Evolutionary conservation across 2,888 invertebrate genomes (phyloP).

Genomic region (Dioctria linearis): DNA sequence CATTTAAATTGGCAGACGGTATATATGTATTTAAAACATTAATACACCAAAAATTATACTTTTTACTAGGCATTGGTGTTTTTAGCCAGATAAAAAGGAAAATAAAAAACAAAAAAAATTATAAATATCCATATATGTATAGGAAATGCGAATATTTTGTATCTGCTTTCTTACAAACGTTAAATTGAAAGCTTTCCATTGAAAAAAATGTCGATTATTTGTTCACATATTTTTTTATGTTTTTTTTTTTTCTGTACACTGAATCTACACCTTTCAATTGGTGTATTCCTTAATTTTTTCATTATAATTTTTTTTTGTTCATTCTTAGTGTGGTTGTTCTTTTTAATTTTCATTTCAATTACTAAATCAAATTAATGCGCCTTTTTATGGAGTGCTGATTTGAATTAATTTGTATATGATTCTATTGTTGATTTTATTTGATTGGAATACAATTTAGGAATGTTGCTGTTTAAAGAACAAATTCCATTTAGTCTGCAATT

Average conservation of each 20-base stretch:
- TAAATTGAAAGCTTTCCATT: constrained; percentile 55
- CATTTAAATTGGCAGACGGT: constrained; percentile 48
- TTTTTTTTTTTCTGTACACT: constrained; percentile 14
- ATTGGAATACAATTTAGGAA: background rate
- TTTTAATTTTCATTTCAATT: background rate
- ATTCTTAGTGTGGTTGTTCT: constrained; percentile 26
- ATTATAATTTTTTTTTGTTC: background rate
- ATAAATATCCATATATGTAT: constrained; percentile 9
- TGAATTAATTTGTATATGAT: background rate
- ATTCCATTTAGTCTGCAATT: background rate
- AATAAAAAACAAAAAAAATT: constrained; percentile 2
- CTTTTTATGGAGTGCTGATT: background rate
- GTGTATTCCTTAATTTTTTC: background rate
- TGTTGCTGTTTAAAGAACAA: background rate
- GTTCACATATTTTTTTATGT: constrained; percentile 20
- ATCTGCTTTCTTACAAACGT: constrained; percentile 15
- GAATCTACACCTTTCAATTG: background rate
- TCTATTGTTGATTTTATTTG: constrained; percentile 4
- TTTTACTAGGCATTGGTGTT: constrained; percentile 41
- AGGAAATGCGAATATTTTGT: background rate
- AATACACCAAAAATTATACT: background rate
- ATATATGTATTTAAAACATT: constrained; percentile 14
- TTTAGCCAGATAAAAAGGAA: constrained; percentile 3
- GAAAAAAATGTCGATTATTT: constrained; percentile 47
- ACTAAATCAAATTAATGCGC: background rate